phyloP scores from a whole-genome alignment of 2,797 vertebrate genomes.

The Etheostoma nigrum region DNA sequence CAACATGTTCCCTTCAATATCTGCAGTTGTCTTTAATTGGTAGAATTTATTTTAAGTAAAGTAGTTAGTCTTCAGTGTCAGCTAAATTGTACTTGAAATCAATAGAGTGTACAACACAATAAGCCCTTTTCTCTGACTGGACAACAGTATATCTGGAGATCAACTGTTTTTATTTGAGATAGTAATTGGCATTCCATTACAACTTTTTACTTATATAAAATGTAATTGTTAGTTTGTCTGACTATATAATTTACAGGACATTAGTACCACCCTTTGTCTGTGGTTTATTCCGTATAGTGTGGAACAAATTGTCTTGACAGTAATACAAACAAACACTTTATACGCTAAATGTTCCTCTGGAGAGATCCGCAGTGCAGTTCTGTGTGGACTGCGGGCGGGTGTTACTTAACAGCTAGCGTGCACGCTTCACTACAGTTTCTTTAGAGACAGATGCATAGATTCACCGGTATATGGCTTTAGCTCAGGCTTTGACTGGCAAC shows the following conservation, averaged over 20 bases:
- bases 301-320: constrained; percentile 41
- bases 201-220: no score
- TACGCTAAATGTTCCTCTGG: constrained; percentile 7
- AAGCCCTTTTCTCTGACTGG: no score
- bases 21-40: no score
- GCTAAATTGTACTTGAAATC: no score
- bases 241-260: not conserved
- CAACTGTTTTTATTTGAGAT: no score
- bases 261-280: not conserved
- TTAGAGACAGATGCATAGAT: constrained; percentile 67
- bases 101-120: no score
- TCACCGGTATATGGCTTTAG: not conserved
- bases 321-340: not conserved
- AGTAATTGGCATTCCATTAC: no score
- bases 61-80: no score
- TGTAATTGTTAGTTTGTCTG: not conserved
- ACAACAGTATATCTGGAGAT: no score
- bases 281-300: not conserved
- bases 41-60: no score
- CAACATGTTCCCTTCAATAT: not conserved
- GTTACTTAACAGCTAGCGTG: constrained; percentile 35
- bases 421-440: constrained; percentile 67
- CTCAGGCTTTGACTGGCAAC: constrained; percentile 52
- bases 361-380: constrained; percentile 24
- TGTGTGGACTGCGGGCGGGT: not conserved